A percentile compares a stretch with the other conserved stretches of the same genome.
phyloP scores from a whole-genome alignment of 2,113 vertebrate species.

The Eptatretus burgeri region DNA sequence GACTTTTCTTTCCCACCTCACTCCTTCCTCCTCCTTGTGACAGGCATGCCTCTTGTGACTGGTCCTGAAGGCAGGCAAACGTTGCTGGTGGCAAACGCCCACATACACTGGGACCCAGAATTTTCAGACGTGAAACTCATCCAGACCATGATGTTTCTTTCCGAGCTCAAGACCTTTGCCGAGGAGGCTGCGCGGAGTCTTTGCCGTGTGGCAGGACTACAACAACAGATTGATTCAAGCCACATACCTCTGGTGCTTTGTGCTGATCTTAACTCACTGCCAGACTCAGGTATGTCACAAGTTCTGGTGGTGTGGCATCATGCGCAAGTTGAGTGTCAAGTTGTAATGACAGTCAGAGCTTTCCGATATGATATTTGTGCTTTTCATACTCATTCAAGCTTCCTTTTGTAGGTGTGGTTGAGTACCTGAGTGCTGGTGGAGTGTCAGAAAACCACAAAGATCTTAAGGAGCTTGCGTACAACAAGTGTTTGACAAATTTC shows the following conservation, averaged over 20 bases:
- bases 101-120: slow-evolving; percentile 99
- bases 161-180: slow-evolving; percentile 73
- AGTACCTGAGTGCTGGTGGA: slow-evolving; percentile 75
- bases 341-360: no score
- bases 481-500: slow-evolving; percentile 90
- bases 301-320: slow-evolving; percentile 6
- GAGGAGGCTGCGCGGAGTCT: slow-evolving; percentile 40
- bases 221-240: slow-evolving; percentile 27
- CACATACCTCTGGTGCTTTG: slow-evolving; percentile 88
- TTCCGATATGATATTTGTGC: no score
- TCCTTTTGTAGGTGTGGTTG: slow-evolving; percentile 46
- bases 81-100: slow-evolving; percentile 73
- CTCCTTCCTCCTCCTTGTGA: no score
- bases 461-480: slow-evolving; percentile 88
- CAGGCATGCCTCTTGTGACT: not conserved
- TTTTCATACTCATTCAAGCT: no score
- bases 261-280: slow-evolving; percentile 92
- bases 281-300: slow-evolving; percentile 50
- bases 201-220: slow-evolving; percentile 18
- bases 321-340: no score
- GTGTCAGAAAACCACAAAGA: slow-evolving; percentile 98
- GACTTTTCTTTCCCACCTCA: no score
- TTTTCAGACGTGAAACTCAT: slow-evolving; percentile 89
- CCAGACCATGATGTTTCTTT: slow-evolving; percentile 98
- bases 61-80: slow-evolving; percentile 23